These are phyloP conservation scores for Thera britannica DNA, from an alignment of 2,888 invertebrate genomes.

Conservation along the genomic window DNA sequence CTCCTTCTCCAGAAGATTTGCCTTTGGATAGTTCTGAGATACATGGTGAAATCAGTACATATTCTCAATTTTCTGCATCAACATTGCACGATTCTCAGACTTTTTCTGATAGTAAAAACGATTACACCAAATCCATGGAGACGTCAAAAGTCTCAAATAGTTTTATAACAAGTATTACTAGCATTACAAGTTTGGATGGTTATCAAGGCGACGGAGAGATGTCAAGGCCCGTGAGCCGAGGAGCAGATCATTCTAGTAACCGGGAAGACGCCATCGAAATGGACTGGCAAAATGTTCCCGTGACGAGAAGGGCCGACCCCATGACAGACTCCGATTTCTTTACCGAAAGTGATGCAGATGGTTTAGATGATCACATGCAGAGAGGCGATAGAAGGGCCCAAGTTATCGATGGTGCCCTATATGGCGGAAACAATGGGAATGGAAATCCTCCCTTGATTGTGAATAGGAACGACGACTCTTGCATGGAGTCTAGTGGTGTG, in stretches of 20 bases:
- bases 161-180: slow-evolving; percentile 94
- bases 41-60: slow-evolving; percentile 84
- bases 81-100: slow-evolving; percentile 83
- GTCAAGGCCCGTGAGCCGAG: slow-evolving; percentile 93
- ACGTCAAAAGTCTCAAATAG: slow-evolving; percentile 89
- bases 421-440: slow-evolving; percentile 88
- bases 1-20: slow-evolving; percentile 93
- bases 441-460: slow-evolving; percentile 83
- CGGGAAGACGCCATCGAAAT: slow-evolving; percentile 81
- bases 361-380: slow-evolving; percentile 89
- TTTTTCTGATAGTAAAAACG: slow-evolving; percentile 84
- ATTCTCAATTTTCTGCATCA: slow-evolving; percentile 79
- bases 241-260: slow-evolving; percentile 89
- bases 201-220: slow-evolving; percentile 97
- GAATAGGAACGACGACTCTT: slow-evolving; percentile 88
- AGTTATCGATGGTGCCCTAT: slow-evolving; percentile 95
- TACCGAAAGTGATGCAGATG: slow-evolving; percentile 95
- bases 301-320: slow-evolving; percentile 89
- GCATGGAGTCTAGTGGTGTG: slow-evolving; percentile 95
- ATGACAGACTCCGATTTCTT: slow-evolving; percentile 97
- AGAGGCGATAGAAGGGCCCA: slow-evolving; percentile 91
- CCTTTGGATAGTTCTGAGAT: slow-evolving; percentile 91
- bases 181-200: slow-evolving; percentile 95
- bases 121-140: slow-evolving; percentile 85
- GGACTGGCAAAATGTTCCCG: slow-evolving; percentile 86